Conservation (phyloP, 2,113 vertebrate genomes). For the Castor canadensis region DNA sequence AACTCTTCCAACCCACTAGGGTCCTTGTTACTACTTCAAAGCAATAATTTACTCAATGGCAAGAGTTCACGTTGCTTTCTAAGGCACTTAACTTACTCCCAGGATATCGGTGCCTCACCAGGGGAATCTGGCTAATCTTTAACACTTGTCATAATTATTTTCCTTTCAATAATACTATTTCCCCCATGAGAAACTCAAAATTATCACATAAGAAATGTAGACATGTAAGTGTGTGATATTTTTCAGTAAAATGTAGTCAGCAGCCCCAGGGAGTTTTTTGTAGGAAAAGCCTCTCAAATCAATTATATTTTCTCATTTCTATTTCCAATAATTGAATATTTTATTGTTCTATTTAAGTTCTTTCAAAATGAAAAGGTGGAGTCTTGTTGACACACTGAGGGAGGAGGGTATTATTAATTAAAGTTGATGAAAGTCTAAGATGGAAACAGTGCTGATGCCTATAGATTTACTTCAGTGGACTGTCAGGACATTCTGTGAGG, state of each 20-base stretch:
- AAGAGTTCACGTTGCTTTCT: constrained; percentile 45
- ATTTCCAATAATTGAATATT: constrained; percentile 82
- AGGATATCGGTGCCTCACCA: constrained; percentile 54
- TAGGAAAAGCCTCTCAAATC: constrained; percentile 64
- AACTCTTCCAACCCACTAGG: constrained; percentile 69
- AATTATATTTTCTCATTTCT: constrained; percentile 80
- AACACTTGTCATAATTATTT: constrained; percentile 79
- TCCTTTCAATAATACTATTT: constrained; percentile 68
- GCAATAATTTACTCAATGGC: constrained; percentile 67
- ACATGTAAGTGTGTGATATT: constrained; percentile 51
- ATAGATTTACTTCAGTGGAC: constrained; percentile 80
- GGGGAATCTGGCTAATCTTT: constrained; percentile 72
- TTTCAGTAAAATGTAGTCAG: constrained; percentile 68
- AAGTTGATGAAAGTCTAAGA: constrained; percentile 81
- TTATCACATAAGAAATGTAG: constrained; percentile 65
- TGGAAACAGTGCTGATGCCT: constrained; percentile 81
- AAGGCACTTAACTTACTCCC: constrained; percentile 71
- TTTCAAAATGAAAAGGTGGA: constrained; percentile 81
- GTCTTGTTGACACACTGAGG: constrained; percentile 78
- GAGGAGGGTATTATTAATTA: constrained; percentile 83
- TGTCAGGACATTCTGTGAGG: constrained; percentile 36
- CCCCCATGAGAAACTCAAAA: constrained; percentile 67
- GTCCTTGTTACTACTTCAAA: constrained; percentile 66
- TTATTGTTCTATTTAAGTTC: constrained; percentile 85
- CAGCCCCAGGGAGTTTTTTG: constrained; percentile 57